These are phyloP conservation scores for Eunapius fragilis DNA, from an alignment of 37 sponge, comb jelly and placozoan species.

Conservation along the genomic window DNA sequence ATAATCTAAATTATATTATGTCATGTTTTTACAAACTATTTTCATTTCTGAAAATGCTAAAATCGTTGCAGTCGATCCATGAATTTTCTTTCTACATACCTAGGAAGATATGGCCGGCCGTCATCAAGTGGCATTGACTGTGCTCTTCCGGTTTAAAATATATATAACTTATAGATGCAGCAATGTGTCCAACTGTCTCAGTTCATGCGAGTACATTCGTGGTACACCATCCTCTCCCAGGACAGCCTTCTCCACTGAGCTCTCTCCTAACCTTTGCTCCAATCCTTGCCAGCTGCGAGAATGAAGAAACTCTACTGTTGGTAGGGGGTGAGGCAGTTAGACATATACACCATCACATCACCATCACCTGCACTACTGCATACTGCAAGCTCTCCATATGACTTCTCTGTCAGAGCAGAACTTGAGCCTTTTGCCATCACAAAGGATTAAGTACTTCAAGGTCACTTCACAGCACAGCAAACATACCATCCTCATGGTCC, in stretches of 20 bases:
- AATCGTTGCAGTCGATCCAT: too few relatives aligned
- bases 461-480: too few relatives aligned
- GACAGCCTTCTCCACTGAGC: conserved; percentile 43
- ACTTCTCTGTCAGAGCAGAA: background rate
- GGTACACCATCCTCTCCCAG: conserved; percentile 76
- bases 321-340: background rate
- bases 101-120: too few relatives aligned
- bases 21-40: too few relatives aligned
- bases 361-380: background rate
- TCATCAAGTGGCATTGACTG: too few relatives aligned
- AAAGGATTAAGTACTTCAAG: too few relatives aligned
- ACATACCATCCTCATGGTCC: conserved; percentile 10
- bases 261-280: conserved; percentile 78
- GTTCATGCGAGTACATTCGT: conserved; percentile 63
- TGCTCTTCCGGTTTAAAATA: too few relatives aligned
- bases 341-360: background rate
- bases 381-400: background rate
- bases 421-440: background rate
- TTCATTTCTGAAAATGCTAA: too few relatives aligned
- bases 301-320: conserved; percentile 56
- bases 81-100: too few relatives aligned
- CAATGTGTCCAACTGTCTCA: too few relatives aligned
- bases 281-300: conserved; percentile 80
- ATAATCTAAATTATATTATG: too few relatives aligned
- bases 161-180: too few relatives aligned